These are phyloP conservation scores for Acrobasis repandana DNA, from an alignment of 2,888 invertebrate species.

Conservation along the genomic window DNA sequence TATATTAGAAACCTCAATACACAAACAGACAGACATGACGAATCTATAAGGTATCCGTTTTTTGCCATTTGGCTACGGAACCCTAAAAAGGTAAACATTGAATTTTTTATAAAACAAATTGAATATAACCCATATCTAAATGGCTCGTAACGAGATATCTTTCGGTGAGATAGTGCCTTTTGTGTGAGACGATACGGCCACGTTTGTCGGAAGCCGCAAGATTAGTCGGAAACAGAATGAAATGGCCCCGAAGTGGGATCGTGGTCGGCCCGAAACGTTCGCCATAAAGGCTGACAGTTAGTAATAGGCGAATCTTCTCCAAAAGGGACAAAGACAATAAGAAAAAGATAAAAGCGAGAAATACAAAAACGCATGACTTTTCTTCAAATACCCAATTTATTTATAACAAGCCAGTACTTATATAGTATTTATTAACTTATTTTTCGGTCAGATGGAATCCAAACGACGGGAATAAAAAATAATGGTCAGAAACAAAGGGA, in stretches of 20 bases:
- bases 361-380: neutral
- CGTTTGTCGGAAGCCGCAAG: slow-evolving; percentile 21
- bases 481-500: neutral
- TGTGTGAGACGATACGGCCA: slow-evolving; percentile 14
- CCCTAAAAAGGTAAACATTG: too few relatives aligned
- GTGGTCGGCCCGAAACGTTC: slow-evolving; percentile 13
- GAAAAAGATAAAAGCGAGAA: neutral
- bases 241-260: slow-evolving; percentile 15
- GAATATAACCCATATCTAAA: neutral
- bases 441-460: too few relatives aligned
- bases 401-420: neutral
- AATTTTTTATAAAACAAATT: too few relatives aligned
- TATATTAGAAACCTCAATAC: too few relatives aligned
- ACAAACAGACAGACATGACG: too few relatives aligned
- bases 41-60: too few relatives aligned
- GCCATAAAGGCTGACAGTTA: slow-evolving; percentile 16
- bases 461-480: neutral
- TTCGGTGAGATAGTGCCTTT: slow-evolving; percentile 13
- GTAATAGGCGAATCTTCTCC: slow-evolving; percentile 15
- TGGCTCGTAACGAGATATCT: slow-evolving; percentile 3
- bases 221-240: slow-evolving; percentile 23
- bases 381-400: neutral
- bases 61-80: too few relatives aligned
- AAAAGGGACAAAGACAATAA: slow-evolving; percentile 11
- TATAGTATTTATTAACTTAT: too few relatives aligned